phyloP scores from a whole-genome alignment of 2,113 vertebrate genomes.

The Papio anubis region DNA sequence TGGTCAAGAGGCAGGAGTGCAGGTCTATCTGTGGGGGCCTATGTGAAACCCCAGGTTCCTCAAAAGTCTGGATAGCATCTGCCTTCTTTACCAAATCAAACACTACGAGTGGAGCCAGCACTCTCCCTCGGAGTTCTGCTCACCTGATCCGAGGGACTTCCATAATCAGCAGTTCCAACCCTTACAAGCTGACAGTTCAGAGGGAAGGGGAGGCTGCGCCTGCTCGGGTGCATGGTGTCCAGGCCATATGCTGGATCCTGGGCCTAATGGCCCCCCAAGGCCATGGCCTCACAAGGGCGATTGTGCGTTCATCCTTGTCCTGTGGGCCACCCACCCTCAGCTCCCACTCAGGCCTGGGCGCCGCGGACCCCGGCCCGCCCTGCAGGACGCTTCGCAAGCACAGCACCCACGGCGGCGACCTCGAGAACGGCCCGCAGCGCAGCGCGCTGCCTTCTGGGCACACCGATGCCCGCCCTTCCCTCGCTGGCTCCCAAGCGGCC shows the following conservation, averaged over 20 bases:
- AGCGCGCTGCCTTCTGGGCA: slow-evolving; percentile 42
- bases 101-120: not conserved
- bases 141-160: slow-evolving; percentile 68
- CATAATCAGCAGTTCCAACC: slow-evolving; percentile 73
- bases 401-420: not conserved
- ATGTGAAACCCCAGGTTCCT: not conserved
- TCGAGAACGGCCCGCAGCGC: not conserved
- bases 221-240: slow-evolving; percentile 66
- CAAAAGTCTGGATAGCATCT: not conserved
- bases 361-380: not conserved
- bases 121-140: not conserved
- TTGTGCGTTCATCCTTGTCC: slow-evolving; percentile 68
- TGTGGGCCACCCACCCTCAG: not conserved
- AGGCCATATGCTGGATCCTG: slow-evolving; percentile 30
- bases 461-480: slow-evolving; percentile 16
- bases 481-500: not conserved
- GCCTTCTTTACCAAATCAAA: slow-evolving; percentile 70
- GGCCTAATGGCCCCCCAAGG: not conserved
- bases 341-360: not conserved
- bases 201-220: slow-evolving; percentile 72
- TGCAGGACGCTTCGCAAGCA: not conserved
- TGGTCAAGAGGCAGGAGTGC: not conserved
- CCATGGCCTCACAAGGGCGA: slow-evolving; percentile 56
- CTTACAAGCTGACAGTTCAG: slow-evolving; percentile 75
- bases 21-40: not conserved